Conservation (phyloP, 2,113 vertebrate species). For the Amblyopsis rosae region DNA sequence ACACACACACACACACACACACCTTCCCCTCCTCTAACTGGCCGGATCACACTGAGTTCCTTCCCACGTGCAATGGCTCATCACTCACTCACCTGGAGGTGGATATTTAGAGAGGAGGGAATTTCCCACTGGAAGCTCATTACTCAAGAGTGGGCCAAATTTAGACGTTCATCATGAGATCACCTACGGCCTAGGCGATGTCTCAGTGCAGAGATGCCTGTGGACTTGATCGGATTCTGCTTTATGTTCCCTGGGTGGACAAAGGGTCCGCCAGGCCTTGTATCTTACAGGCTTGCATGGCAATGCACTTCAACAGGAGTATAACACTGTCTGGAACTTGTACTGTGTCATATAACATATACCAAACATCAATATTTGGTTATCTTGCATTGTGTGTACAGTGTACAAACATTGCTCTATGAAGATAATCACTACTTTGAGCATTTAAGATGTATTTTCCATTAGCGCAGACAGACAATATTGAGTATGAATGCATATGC, state of each 20-base stretch:
- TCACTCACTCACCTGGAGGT: conserved; percentile 45
- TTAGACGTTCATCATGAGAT: conserved; percentile 48
- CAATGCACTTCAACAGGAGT: too few relatives aligned
- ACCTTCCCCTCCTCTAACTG: not conserved
- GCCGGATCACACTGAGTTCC: not conserved
- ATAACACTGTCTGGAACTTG: too few relatives aligned
- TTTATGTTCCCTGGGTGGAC: conserved; percentile 1
- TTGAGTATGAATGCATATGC: too few relatives aligned
- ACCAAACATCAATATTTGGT: too few relatives aligned
- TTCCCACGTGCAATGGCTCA: conserved; percentile 42
- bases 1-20: not conserved
- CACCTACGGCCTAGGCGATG: conserved; percentile 28
- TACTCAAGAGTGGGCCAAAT: conserved; percentile 59
- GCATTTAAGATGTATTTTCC: too few relatives aligned
- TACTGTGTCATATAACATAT: too few relatives aligned
- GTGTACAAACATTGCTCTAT: too few relatives aligned
- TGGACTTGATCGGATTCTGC: conserved; percentile 10
- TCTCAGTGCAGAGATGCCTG: not conserved
- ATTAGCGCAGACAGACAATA: too few relatives aligned
- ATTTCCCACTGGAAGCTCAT: conserved; percentile 53
- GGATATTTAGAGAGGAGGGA: conserved; percentile 47
- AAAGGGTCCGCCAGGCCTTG: too few relatives aligned
- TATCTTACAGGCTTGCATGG: too few relatives aligned
- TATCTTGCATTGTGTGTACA: too few relatives aligned
- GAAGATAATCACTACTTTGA: too few relatives aligned